Base-by-base conservation (phyloP, 2,797 vertebrate species). In the Girardinus metallicus region DNA sequence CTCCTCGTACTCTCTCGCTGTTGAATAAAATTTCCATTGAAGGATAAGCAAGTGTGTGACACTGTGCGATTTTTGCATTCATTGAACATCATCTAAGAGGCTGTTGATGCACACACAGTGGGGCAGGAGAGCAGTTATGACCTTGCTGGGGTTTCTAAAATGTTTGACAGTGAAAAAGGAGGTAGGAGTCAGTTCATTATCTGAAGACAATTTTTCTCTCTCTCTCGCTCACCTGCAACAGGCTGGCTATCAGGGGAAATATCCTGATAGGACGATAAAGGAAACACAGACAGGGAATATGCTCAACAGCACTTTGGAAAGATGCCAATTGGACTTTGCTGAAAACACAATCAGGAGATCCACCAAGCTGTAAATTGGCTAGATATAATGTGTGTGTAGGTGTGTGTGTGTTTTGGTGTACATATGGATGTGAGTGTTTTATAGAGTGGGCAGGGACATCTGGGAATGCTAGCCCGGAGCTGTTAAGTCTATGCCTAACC, bases 281-380 rank as follows among this genome's bases (percentile, higher is more conserved):
- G 88, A 93, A 91, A 90, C 79, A 87, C 85, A 92, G 91, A 84
- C 71, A 75, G 86, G 82, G 90, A 93, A 94, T 91, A 92, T 92
- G 89, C 87, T 92, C 92, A 90, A 76, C 88, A 86, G 88, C 9
- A 73, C 81, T 90, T 93, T 94, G 92, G 90, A 94, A 86, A 90
- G 81, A 73, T 1, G 81, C 92, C 93, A 93, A 91, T 89, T 92
- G 90, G 88, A 93, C 90, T 90, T 93, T 80, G 85, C 89, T 83
- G 90, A 90, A 92, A 94, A 94, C 84, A 88, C 93, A 94, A 94
- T 95, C 90, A 92, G 87, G 82, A 89, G 86, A 89, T 93, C 86
- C 90, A 89, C 88, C 64, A 88, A 79, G 85, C 86, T 88, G 83
- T 91, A 93, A 94, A 94, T 92, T 95, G 90, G 88, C 70, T 82